Evolutionary conservation across 92 coral and sea anemone species (phyloP).

Genomic region (Porites evermanni): DNA sequence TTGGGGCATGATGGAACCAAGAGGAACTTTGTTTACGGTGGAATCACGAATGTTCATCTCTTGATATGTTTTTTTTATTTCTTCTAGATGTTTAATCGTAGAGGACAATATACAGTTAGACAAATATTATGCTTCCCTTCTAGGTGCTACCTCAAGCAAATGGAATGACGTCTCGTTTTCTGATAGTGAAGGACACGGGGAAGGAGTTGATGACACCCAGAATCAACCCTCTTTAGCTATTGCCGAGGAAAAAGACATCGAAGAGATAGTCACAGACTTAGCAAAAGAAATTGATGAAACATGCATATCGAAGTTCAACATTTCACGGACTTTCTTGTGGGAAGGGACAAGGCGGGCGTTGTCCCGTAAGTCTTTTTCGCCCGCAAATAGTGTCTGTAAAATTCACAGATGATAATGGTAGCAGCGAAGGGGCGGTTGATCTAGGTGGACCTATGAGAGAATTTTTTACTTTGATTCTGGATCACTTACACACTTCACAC

Average conservation of each 20-base stretch:
- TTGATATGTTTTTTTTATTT: background rate
- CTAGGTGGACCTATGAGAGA: conserved; percentile 54
- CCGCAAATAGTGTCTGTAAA: conserved; percentile 58
- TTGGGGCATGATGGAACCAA: too few species aligned
- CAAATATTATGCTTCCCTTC: conserved; percentile 45
- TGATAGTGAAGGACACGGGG: conserved; percentile 16
- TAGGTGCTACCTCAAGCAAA: background rate
- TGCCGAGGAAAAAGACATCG: conserved; percentile 12
- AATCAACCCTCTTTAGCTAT: background rate
- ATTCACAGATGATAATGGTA: conserved; percentile 67
- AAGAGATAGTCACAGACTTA: conserved; percentile 30
- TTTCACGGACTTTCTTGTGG: conserved; percentile 67
- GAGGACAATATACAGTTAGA: conserved; percentile 14
- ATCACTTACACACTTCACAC: conserved; percentile 31
- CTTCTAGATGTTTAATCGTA: background rate
- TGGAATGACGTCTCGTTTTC: background rate
- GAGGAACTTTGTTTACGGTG: too few species aligned
- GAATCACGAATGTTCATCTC: too few species aligned
- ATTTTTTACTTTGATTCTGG: conserved; percentile 60
- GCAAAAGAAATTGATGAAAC: conserved; percentile 41
- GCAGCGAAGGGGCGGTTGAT: conserved; percentile 72
- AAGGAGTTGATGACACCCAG: background rate
- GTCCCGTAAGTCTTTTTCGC: conserved; percentile 65
- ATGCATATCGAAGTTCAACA: conserved; percentile 62
- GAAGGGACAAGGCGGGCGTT: conserved; percentile 70